Evolutionary conservation across 2,797 vertebrate species (phyloP), one percentile per base, ranked within the genome.

Genomic region (Myripristis jacobus): DNA sequence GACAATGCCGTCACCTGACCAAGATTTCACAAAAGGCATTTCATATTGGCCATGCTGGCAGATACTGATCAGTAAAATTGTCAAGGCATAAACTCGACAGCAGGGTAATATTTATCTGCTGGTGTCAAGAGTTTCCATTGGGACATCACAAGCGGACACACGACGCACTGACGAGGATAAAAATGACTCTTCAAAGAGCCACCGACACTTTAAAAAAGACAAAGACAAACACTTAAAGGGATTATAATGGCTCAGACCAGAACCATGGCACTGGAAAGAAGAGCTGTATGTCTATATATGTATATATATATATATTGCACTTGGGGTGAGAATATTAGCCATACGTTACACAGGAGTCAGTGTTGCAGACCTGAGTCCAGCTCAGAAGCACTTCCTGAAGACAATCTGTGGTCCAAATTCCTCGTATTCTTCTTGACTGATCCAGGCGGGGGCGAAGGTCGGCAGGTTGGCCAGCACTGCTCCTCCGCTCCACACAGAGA

Each of bases 331-430:
- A 16, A 43, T 6, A 24, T 25, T 1, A 29, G 10, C 19, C 12
- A 25, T 9, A 66, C 5, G 66, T 54, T 77, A 34, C 41, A 25
- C 21, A 31, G 18, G 31, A 58, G 47, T 59, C 9, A 34, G 59
- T 22, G 9, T 13, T 24, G 53, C 41, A 59, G 31, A 22, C 12
- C 53, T 1, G 7, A n/a, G 34, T 24, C 36, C 2, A 1, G 19
- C 46, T 94, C 84, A 95, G 84, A 95, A 95, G 55, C 94, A 95
- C 80, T 94, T 94, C 77, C 93, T 93, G 86, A 92, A 90, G 62
- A 94, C 91, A 0, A 95, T 94, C 67, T 92, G 89, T 0, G 94
- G 91, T 1, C 94, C 94, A 1, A 84, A 83, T 73, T 95, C 94
- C 6, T 94, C 90, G 0, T 94, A 95, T 41, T 95, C 94, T 0